phyloP scores from a whole-genome alignment of 2,888 invertebrate species.

The Euspilapteryx auroguttella region DNA sequence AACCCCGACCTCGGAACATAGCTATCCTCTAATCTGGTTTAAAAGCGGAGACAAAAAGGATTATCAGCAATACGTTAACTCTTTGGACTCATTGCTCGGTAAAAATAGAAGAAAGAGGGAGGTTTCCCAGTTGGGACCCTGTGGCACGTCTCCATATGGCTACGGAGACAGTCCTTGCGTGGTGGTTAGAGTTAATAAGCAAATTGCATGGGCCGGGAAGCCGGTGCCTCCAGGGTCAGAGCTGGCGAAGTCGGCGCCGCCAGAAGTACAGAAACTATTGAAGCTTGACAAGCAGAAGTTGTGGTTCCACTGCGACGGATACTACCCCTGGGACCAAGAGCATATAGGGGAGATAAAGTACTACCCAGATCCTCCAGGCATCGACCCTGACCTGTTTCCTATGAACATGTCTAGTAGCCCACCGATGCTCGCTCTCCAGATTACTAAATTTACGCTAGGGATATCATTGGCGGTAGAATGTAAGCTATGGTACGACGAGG shows the following conservation, averaged over 20 bases:
- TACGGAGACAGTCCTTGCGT: constrained; percentile 37
- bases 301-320: constrained; percentile 35
- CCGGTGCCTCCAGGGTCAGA: constrained; percentile 20
- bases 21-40: constrained; percentile 32
- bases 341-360: constrained; percentile 35
- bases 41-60: constrained; percentile 16
- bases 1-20: constrained; percentile 23
- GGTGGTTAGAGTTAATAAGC: constrained; percentile 35
- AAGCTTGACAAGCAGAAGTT: constrained; percentile 18
- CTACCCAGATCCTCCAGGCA: constrained; percentile 39
- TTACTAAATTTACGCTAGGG: constrained; percentile 30
- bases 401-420: constrained; percentile 15
- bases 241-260: constrained; percentile 15
- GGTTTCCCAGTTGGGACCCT: constrained; percentile 24
- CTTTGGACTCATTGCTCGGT: constrained; percentile 21
- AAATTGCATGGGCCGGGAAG: constrained; percentile 27
- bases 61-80: constrained; percentile 26
- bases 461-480: constrained; percentile 34
- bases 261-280: constrained; percentile 24
- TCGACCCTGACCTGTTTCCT: constrained; percentile 27
- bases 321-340: constrained; percentile 32
- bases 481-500: constrained; percentile 33
- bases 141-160: constrained; percentile 30
- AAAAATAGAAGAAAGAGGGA: constrained; percentile 13
- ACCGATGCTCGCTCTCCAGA: constrained; percentile 33